Percentiles rank a stretch among this genome's conserved stretches.
Conservation (phyloP, 2,888 invertebrate species). For the Drosophila robusta region DNA sequence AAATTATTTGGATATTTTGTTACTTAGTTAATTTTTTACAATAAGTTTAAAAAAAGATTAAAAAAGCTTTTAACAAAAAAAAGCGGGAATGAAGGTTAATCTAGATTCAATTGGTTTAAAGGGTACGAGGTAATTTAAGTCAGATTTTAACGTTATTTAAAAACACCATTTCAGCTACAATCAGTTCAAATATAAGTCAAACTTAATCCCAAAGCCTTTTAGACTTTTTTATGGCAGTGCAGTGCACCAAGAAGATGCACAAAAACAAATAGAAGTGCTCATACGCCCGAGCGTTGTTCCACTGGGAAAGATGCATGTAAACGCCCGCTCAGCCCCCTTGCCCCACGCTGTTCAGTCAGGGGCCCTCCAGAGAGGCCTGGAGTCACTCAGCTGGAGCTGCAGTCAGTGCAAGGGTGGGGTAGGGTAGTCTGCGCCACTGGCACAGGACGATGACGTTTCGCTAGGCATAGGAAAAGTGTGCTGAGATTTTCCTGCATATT, state of each 20-base stretch:
- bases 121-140: too few species aligned
- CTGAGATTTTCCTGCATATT: constrained; percentile 63
- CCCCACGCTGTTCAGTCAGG: constrained; percentile 6
- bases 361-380: constrained; percentile 21
- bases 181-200: too few species aligned
- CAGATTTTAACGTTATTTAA: too few species aligned
- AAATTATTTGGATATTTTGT: too few species aligned
- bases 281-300: constrained; percentile 31
- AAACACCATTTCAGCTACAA: too few species aligned
- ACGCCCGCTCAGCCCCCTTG: not conserved
- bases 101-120: too few species aligned
- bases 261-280: constrained; percentile 55
- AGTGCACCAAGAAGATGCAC: constrained; percentile 48
- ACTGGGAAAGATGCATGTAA: constrained; percentile 32
- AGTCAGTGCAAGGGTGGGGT: not conserved
- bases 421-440: not conserved
- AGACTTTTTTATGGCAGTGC: not conserved
- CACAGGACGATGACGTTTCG: constrained; percentile 72
- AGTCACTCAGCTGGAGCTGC: constrained; percentile 39
- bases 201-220: constrained; percentile 2
- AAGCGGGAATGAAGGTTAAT: too few species aligned
- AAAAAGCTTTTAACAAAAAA: too few species aligned
- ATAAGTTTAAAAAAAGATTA: too few species aligned
- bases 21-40: too few species aligned
- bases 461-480: constrained; percentile 58